phyloP scores from a whole-genome alignment of 2,888 invertebrate species.

The Athripsodes cinereus region DNA sequence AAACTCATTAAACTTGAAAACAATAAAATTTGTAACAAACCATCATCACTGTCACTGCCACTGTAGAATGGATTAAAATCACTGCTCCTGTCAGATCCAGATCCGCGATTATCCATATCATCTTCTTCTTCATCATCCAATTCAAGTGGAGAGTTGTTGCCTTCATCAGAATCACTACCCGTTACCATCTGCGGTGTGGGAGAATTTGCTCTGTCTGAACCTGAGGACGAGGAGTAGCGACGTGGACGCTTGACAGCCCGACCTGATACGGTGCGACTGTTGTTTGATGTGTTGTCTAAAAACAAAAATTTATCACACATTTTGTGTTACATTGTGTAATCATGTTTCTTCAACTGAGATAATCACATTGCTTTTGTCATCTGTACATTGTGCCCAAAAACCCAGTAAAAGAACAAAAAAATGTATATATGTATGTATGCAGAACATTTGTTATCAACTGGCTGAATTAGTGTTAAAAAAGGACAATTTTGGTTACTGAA shows the following conservation, averaged over 20 bases:
- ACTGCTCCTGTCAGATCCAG: conserved; percentile 60
- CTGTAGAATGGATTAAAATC: conserved; percentile 92
- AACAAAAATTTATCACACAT: not conserved
- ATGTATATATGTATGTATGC: too few species aligned
- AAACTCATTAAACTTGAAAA: too few species aligned
- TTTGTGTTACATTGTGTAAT: not conserved
- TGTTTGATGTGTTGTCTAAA: not conserved
- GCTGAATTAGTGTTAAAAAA: too few species aligned
- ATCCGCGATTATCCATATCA: conserved; percentile 41
- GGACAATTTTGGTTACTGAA: too few species aligned
- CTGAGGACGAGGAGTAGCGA: conserved; percentile 57
- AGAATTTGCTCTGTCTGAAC: conserved; percentile 44
- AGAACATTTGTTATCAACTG: too few species aligned
- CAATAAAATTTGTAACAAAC: too few species aligned
- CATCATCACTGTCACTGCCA: conserved; percentile 75
- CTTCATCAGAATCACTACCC: conserved; percentile 53
- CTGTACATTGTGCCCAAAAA: too few species aligned
- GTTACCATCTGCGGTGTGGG: conserved; percentile 25
- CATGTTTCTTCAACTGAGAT: too few species aligned
- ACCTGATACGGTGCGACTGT: conserved; percentile 20
- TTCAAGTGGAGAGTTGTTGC: conserved; percentile 47
- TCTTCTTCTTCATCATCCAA: conserved; percentile 40
- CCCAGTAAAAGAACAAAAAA: too few species aligned
- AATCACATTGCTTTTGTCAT: too few species aligned
- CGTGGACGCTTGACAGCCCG: conserved; percentile 45